Evolutionary conservation across 2,113 vertebrate genomes (phyloP).

Genomic region (Spheniscus mendiculus): DNA sequence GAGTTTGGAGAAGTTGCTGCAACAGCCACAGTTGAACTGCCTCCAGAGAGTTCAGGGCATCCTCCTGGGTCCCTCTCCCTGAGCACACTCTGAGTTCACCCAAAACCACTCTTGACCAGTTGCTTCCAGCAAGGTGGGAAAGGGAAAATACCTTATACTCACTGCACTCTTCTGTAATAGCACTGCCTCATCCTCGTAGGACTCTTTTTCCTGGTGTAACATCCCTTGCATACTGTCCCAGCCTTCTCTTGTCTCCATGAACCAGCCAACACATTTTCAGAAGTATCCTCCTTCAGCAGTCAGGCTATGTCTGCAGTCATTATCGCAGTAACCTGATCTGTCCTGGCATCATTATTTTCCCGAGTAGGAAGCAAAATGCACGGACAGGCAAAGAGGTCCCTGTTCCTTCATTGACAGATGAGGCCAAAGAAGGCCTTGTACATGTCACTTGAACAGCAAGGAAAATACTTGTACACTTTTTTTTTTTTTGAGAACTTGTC

Average conservation of each 20-base stretch:
- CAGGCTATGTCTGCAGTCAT: neutral
- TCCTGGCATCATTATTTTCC: neutral
- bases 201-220: neutral
- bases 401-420: neutral
- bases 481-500: neutral
- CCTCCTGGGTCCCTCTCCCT: neutral
- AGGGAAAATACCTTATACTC: neutral
- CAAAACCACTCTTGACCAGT: neutral
- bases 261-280: neutral
- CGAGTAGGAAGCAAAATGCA: neutral
- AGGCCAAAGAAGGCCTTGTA: neutral
- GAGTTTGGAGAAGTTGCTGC: neutral
- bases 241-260: neutral
- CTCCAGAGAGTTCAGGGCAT: neutral
- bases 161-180: neutral
- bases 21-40: neutral
- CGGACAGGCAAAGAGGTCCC: neutral
- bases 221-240: neutral
- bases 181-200: neutral
- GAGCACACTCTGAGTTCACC: neutral
- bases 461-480: neutral
- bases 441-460: neutral
- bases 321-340: neutral
- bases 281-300: neutral
- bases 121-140: neutral